phyloP scores from a whole-genome alignment of 2,888 invertebrate species.

The Lypha dubia region DNA sequence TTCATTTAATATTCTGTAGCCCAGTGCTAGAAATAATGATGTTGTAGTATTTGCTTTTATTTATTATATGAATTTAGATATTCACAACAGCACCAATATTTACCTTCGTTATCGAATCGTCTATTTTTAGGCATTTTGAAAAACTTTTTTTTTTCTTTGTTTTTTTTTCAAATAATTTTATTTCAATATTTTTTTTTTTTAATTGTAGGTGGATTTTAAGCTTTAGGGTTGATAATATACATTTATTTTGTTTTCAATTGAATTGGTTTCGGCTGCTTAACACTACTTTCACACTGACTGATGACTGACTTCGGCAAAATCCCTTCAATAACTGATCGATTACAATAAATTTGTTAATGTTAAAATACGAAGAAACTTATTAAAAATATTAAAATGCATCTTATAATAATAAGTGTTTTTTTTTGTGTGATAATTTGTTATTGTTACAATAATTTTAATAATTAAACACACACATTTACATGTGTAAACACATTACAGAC shows the following conservation, averaged over 20 bases:
- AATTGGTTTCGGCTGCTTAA: background rate
- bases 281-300: background rate
- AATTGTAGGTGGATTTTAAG: background rate
- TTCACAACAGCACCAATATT: slow-evolving; percentile 52
- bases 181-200: slow-evolving; percentile 6
- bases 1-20: background rate
- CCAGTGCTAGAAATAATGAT: background rate
- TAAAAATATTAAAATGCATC: slow-evolving; percentile 44
- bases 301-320: slow-evolving; percentile 71
- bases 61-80: background rate
- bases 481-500: background rate
- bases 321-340: slow-evolving; percentile 78
- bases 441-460: slow-evolving; percentile 45
- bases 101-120: slow-evolving; percentile 79
- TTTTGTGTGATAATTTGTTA: slow-evolving; percentile 50
- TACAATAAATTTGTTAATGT: slow-evolving; percentile 43
- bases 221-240: background rate
- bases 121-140: slow-evolving; percentile 81
- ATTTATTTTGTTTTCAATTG: background rate
- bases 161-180: background rate
- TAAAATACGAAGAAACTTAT: slow-evolving; percentile 38
- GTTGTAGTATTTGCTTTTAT: background rate
- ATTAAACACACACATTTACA: slow-evolving; percentile 25
- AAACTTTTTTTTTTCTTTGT: background rate
- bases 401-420: slow-evolving; percentile 59